phyloP scores from a whole-genome alignment of 2,888 invertebrate genomes.

The Julus scanicus region DNA sequence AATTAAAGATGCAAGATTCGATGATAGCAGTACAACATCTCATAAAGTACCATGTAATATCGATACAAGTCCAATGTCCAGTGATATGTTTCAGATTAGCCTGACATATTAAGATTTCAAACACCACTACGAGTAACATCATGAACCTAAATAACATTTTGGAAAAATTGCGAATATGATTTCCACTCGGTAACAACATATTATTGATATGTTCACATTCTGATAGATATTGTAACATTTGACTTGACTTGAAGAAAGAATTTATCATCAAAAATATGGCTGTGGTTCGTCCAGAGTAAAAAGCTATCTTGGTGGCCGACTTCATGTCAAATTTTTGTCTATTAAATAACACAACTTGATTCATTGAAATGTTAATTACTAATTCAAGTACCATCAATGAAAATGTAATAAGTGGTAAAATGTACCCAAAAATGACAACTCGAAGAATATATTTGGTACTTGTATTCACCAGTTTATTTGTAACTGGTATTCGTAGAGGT shows the following conservation, averaged over 20 bases:
- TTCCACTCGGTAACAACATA: not conserved
- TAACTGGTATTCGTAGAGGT: not conserved
- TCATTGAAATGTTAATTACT: not conserved
- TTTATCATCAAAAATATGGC: not conserved
- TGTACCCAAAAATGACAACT: not conserved
- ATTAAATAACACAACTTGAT: not conserved
- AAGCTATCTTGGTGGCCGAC: not conserved
- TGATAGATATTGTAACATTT: not conserved
- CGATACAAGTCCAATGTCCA: not conserved
- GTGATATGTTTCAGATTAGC: not conserved
- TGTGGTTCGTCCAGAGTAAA: not conserved
- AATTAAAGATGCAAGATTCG: not conserved
- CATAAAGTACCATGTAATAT: not conserved
- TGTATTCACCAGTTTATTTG: not conserved
- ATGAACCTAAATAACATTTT: not conserved
- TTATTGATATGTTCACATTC: not conserved
- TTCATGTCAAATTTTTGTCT: not conserved
- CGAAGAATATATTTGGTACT: not conserved
- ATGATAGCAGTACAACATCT: not conserved
- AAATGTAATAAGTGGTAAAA: not conserved
- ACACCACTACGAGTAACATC: not conserved
- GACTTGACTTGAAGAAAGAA: not conserved
- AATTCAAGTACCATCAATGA: not conserved
- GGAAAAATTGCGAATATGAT: not conserved
- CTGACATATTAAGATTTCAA: not conserved